Evolutionary conservation across 2,888 invertebrate species (phyloP).

Genomic region (Agonopterix subpropinquella): DNA sequence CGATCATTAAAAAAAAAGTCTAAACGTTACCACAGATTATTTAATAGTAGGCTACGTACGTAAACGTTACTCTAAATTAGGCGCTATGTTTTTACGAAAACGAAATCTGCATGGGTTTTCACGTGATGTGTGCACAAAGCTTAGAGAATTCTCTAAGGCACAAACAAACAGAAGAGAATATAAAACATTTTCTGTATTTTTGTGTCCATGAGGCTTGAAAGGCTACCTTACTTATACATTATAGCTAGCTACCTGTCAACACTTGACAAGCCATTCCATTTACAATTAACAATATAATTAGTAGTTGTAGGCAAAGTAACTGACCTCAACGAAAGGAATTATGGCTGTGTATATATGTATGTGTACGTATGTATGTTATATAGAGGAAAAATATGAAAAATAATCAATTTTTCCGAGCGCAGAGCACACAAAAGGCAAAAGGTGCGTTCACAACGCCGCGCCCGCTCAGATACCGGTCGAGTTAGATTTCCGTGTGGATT

Average conservation of each 20-base stretch:
- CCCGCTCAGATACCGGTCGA: neutral
- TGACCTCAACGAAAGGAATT: neutral
- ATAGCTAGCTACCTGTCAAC: neutral
- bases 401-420: neutral
- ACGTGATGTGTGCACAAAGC: too few relatives aligned
- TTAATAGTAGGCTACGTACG: too few relatives aligned
- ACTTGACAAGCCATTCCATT: neutral
- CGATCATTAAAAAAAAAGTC: too few relatives aligned
- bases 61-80: too few relatives aligned
- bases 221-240: too few relatives aligned
- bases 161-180: too few relatives aligned
- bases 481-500: constrained; percentile 18
- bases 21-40: too few relatives aligned
- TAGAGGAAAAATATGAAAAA: neutral
- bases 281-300: neutral
- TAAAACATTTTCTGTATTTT: too few relatives aligned
- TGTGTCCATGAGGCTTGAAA: too few relatives aligned
- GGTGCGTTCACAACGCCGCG: neutral
- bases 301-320: neutral
- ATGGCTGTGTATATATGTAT: neutral
- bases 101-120: too few relatives aligned
- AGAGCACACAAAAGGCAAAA: neutral
- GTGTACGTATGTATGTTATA: neutral
- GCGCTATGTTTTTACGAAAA: too few relatives aligned
- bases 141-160: too few relatives aligned